Evolutionary conservation across 1,140 invertebrate genomes (phyloP), one percentile per base, ranked within the genome.

Genomic region (Trichonephila clavata): DNA sequence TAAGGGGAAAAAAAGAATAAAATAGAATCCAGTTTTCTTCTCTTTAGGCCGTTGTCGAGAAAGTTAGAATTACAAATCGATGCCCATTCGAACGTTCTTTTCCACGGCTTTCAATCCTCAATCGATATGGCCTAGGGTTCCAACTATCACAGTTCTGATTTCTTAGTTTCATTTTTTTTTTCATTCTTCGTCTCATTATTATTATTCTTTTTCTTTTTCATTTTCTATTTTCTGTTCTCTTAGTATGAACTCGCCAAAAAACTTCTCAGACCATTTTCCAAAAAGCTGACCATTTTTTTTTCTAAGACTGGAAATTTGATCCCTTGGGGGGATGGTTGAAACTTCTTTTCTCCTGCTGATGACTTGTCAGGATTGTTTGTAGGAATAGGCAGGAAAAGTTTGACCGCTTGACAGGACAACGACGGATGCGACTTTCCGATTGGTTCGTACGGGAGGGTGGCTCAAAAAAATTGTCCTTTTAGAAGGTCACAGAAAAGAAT

Each of bases 11-110:
- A 90, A 90, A 71, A 65, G 57, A 84, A 59, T 32, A 81, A 61
- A 81, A 81, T 63, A 24, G 63, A 92, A 86, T 71, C 91, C 83
- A 86, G 91, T 86, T 86, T 92, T 92, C 91, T 77, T 92, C 91
- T 92, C 63, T 92, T 92, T 92, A 92, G 91, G 16, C 81, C 61
- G 91, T 71, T 92, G 91, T 92, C 83, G 83, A 92, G 65, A 92
- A 92, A 92, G 91, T 92, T 92, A 92, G 91, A 92, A 92, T 92
- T 92, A 92, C 91, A 92, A 92, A 92, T 92, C 91, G 91, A 92
- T 86, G 83, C 24, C 61, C 81, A 92, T 92, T 92, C 43, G 91
- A 86, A 92, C 91, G 71, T 92, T 92, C 91, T 92, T 86, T 86
- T 71, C 6, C 50, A 6, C 24, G 59, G 32, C 43, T 57, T 80